phyloP scores from a whole-genome alignment of 2,888 invertebrate species.

The Corbicula japonica region DNA sequence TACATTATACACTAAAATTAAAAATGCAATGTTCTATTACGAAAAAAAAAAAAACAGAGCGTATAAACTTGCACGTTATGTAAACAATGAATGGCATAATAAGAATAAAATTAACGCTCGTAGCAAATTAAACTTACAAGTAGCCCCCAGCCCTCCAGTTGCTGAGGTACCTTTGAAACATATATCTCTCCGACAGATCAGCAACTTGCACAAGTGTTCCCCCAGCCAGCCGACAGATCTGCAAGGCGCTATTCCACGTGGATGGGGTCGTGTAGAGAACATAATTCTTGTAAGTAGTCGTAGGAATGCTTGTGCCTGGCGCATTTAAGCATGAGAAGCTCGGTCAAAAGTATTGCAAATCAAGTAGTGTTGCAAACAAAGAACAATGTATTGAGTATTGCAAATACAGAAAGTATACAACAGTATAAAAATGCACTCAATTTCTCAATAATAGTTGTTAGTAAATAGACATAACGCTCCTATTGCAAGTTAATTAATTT shows the following conservation, averaged over 20 bases:
- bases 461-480: too few species aligned
- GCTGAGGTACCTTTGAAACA: constrained; percentile 14
- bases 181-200: constrained; percentile 25
- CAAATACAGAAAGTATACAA: too few species aligned
- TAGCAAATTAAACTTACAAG: constrained; percentile 7
- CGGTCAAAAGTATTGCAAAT: background rate
- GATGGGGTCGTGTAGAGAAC: constrained; percentile 2
- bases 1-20: too few species aligned
- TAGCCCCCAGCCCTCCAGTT: background rate
- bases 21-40: too few species aligned
- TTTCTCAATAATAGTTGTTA: too few species aligned
- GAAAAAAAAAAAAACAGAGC: background rate
- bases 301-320: constrained; percentile 20
- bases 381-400: too few species aligned
- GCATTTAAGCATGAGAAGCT: background rate
- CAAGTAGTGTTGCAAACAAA: too few species aligned
- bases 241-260: constrained; percentile 28
- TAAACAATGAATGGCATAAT: background rate
- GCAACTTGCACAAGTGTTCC: constrained; percentile 17
- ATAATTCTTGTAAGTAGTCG: constrained; percentile 13
- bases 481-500: too few species aligned
- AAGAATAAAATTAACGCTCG: too few species aligned
- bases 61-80: background rate
- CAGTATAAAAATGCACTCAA: too few species aligned
- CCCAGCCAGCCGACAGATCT: constrained; percentile 15